Evolutionary conservation across 2,113 vertebrate species (phyloP), one percentile per base, ranked within the genome.

Genomic region (Nibea albiflora): DNA sequence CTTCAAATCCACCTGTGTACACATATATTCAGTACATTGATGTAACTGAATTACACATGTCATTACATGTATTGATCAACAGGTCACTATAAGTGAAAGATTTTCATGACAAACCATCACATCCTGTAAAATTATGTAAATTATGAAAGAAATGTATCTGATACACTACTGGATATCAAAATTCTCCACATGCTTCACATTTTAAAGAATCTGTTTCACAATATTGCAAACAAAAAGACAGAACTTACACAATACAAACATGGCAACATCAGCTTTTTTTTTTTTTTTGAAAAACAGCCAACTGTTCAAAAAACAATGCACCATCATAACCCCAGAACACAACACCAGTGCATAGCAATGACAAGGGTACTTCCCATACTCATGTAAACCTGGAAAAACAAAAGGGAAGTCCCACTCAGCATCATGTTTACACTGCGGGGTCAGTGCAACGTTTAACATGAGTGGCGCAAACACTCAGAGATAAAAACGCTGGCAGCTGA

Each of bases 341-440:
- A 62, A 47, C 71, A 76, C 44, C 47, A 78, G n/a, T 19, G 11
- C 28, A 47, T 24, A 69, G 28, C 63, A 76, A 26, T 9, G 9
- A 50, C 42, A 24, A 16, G 4, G 1, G 76, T 66, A 75, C 77
- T 91, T 88, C 39, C 87, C 88, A 4, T 56, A 0, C 15, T 87
- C 2, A 24, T 62, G 89, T 54, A 90, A 92, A 68, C 16, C 22
- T 82, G 90, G 84, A 20, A 24, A 52, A 65, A 70, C 73, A 72
- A 76, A 74, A 4, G 72, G 83, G 77, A 85, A 89, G 31, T 42
- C 44, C 87, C 62, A 1, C 6, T 60, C 16, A 42, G 42, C 0
- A 39, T 84, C 63, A 71, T 75, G 73, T 81, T 86, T 83, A 57
- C 47, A 3, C 44, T 67, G 22, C 60, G 39, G 31, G 52, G 46